A percentile compares a stretch with the other conserved stretches of the same genome.
These are phyloP conservation scores for Dolichoris vasculosae DNA, from an alignment of 1,140 invertebrate genomes.

Conservation along the genomic window DNA sequence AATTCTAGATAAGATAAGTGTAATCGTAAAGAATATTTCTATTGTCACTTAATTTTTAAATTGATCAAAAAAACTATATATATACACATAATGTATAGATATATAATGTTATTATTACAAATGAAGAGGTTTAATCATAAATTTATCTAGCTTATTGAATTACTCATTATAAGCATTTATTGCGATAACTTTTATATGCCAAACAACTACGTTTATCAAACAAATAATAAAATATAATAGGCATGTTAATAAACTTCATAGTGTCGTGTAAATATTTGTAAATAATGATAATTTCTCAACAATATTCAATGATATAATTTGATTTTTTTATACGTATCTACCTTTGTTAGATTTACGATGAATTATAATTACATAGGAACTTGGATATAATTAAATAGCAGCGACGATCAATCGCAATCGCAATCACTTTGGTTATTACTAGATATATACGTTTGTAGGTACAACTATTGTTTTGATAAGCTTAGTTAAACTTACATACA, in stretches of 20 bases:
- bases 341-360: constrained; percentile 10
- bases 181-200: constrained; percentile 4
- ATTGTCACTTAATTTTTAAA: neutral
- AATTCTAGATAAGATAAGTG: neutral
- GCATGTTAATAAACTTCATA: constrained; percentile 24
- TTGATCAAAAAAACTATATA: neutral
- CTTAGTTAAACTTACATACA: neutral
- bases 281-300: constrained; percentile 10
- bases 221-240: constrained; percentile 30
- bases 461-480: constrained; percentile 33
- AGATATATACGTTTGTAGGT: neutral
- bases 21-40: neutral
- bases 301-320: constrained; percentile 17
- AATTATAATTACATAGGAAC: constrained; percentile 38
- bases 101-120: neutral
- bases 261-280: constrained; percentile 11
- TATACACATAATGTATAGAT: too few relatives aligned
- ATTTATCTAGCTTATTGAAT: constrained; percentile 40
- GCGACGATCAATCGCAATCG: constrained; percentile 45
- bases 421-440: constrained; percentile 40
- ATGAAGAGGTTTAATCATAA: constrained; percentile 10
- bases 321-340: constrained; percentile 21
- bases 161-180: constrained; percentile 17
- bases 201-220: neutral
- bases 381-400: constrained; percentile 21